phyloP scores from a whole-genome alignment of 2,797 vertebrate genomes.

The Pangasius macronema region DNA sequence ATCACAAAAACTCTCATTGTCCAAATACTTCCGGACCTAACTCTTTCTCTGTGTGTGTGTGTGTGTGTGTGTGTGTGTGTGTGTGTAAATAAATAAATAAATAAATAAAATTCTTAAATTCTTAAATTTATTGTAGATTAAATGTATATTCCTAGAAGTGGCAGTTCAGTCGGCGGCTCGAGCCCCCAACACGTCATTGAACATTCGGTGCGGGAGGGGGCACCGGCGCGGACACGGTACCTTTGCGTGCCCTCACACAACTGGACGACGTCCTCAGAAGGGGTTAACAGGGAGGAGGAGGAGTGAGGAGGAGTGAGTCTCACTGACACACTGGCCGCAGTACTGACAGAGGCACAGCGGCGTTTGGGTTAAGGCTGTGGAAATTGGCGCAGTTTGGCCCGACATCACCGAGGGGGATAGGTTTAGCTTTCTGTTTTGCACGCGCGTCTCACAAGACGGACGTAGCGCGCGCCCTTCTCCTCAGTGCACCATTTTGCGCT shows the following conservation, averaged over 20 bases:
- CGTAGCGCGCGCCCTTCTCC: neutral
- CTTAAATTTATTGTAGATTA: neutral
- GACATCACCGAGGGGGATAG: neutral
- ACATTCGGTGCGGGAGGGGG: too few species aligned
- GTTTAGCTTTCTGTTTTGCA: neutral
- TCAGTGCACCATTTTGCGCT: neutral
- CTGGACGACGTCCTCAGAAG: too few species aligned
- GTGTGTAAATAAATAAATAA: too few species aligned
- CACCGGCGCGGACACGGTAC: too few species aligned
- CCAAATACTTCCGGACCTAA: too few species aligned
- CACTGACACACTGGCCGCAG: conserved; percentile 40
- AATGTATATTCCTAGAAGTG: neutral
- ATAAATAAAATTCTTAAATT: too few species aligned
- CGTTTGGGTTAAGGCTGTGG: neutral
- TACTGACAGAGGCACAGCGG: conserved; percentile 15
- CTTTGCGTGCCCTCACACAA: too few species aligned
- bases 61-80: too few species aligned
- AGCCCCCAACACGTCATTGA: neutral
- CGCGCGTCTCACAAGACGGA: too few species aligned
- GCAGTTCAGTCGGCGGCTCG: neutral
- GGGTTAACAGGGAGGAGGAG: conserved; percentile 62
- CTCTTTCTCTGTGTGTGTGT: too few species aligned
- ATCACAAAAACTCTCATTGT: too few species aligned
- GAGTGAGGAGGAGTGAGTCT: neutral
- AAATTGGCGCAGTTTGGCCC: neutral